These are phyloP conservation scores for Drosophila obscura DNA, from an alignment of 1,140 invertebrate species.

Conservation along the genomic window DNA sequence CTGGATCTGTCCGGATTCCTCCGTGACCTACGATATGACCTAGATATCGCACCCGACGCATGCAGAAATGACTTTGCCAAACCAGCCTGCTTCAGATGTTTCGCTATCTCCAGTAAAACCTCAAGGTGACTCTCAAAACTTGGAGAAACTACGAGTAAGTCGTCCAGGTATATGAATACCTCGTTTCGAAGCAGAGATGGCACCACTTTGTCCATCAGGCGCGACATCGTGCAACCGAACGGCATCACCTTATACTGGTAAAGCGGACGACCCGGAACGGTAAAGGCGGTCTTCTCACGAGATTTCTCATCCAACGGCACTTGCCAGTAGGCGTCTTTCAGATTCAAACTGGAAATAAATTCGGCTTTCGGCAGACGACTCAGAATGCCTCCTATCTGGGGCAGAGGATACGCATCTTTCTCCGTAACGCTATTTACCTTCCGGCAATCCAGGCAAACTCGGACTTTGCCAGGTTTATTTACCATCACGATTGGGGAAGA, in stretches of 20 bases:
- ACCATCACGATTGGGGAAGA: too few species aligned
- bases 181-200: neutral
- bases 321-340: conserved; percentile 10
- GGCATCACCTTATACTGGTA: conserved; percentile 21
- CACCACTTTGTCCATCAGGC: conserved; percentile 9
- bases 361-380: conserved; percentile 1
- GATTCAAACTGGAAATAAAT: conserved; percentile 6
- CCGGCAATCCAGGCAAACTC: conserved; percentile 4
- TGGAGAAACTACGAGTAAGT: conserved; percentile 2
- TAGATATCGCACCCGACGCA: conserved; percentile 1
- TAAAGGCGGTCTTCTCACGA: conserved; percentile 10
- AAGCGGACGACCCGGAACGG: conserved; percentile 2
- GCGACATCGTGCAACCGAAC: conserved; percentile 14
- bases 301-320: neutral
- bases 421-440: conserved; percentile 9
- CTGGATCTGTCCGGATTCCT: neutral
- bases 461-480: neutral
- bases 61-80: conserved; percentile 6
- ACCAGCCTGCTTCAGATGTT: neutral
- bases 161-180: conserved; percentile 8
- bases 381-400: neutral
- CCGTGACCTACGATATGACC: neutral
- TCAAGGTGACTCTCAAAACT: conserved; percentile 3
- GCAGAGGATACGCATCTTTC: conserved; percentile 20
- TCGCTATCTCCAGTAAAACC: neutral